phyloP scores from a whole-genome alignment of 2,888 invertebrate genomes.

The Troglohyphantes excavatus region DNA sequence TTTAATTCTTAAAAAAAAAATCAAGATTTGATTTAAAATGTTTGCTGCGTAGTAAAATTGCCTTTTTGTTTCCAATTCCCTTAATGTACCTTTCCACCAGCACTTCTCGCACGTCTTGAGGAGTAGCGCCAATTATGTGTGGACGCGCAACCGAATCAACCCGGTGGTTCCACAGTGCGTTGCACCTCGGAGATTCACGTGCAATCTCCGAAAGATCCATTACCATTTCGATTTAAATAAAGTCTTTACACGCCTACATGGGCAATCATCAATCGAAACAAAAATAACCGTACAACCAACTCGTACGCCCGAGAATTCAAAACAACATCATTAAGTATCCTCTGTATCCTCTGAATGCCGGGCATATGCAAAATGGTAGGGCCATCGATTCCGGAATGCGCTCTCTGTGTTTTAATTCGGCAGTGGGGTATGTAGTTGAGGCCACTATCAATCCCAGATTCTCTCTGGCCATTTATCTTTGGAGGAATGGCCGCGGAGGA shows the following conservation, averaged over 20 bases:
- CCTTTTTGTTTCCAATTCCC: too few relatives aligned
- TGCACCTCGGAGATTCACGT: too few relatives aligned
- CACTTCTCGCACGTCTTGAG: too few relatives aligned
- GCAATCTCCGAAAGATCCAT: background rate
- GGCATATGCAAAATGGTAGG: background rate
- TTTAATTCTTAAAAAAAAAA: too few relatives aligned
- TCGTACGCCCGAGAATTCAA: background rate
- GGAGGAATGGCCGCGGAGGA: constrained; percentile 13
- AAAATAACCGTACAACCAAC: background rate
- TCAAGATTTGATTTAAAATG: too few relatives aligned
- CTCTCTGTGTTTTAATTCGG: background rate
- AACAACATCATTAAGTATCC: background rate
- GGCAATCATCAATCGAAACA: background rate
- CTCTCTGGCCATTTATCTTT: constrained; percentile 49
- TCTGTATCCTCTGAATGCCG: background rate
- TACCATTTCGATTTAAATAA: background rate
- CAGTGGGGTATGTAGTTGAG: background rate
- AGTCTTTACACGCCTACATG: background rate
- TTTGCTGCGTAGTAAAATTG: too few relatives aligned
- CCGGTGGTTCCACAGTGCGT: too few relatives aligned
- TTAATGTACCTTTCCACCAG: too few relatives aligned
- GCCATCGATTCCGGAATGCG: background rate
- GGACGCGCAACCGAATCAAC: too few relatives aligned
- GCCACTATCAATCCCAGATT: constrained; percentile 36
- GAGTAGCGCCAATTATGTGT: too few relatives aligned